Conservation (phyloP, 2,797 vertebrate species). For the Mionectes olivaceus region DNA sequence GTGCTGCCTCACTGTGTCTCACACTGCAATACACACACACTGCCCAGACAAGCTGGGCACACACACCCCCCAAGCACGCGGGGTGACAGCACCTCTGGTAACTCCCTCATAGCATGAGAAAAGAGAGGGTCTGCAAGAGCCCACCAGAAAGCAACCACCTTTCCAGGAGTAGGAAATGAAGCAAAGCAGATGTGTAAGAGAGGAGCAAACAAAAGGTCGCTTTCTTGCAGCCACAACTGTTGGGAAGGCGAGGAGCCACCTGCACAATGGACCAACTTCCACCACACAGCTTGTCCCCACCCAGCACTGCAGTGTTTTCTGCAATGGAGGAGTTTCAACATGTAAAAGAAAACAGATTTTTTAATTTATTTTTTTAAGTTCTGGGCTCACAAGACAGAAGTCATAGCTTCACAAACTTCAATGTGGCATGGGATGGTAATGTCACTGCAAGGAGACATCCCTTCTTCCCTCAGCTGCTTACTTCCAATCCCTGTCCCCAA, state of each 20-base stretch:
- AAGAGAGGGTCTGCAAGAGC: not conserved
- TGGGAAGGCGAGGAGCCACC: not conserved
- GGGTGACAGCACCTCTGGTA: not conserved
- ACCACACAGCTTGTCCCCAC: not conserved
- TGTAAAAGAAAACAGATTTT: not conserved
- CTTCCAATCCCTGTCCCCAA: not conserved
- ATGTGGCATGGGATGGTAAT: not conserved
- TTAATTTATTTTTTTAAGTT: not conserved
- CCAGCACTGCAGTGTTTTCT: accelerated
- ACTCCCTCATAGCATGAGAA: not conserved
- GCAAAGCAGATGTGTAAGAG: not conserved
- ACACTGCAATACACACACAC: accelerated
- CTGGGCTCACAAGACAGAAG: not conserved
- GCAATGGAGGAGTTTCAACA: not conserved
- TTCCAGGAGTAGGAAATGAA: not conserved
- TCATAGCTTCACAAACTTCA: not conserved
- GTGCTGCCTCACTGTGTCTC: not conserved
- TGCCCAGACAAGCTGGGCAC: not conserved
- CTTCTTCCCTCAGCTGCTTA: not conserved
- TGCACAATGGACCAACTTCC: accelerated
- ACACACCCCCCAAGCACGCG: accelerated
- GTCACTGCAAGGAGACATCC: not conserved
- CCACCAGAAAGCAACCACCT: not conserved
- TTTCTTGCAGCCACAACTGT: not conserved
- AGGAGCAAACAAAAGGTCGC: not conserved